Evolutionary conservation across 1,140 invertebrate species (phyloP), one percentile per base, ranked within the genome.

Genomic region (Drosophila pallidifrons): DNA sequence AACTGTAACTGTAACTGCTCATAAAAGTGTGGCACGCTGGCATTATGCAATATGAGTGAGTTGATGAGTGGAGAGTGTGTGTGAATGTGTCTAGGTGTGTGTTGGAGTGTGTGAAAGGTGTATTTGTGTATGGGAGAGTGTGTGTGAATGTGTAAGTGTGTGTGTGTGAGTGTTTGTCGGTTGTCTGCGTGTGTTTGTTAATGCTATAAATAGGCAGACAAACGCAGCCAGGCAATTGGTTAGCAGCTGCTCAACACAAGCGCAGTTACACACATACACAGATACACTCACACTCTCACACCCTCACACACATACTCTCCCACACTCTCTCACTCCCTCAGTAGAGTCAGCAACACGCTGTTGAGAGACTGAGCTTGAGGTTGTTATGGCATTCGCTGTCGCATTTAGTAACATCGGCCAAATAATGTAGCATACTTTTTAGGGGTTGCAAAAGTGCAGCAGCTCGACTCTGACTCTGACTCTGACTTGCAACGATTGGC

Each of bases 401-500:
- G 77, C 81, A 78, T 83, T 88, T 77, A 75, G 35, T 38, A 38
- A 38, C 35, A 8, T 7, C 7, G 35, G 35, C 76, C 71, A 87
- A 89, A 89, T 83, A 89, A 47, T 64, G 65, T 89, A 88, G 85
- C 85, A 89, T 89, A 89, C 86, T 76, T 89, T 86, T 89, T 77
- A 89, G 86, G 85, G 85, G 85, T 89, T 89, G 85, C 81, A 87
- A 81, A 25, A 76, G 75, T 88, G 82, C 82, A 82, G 32, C 74
- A 81, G 41, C 32, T 25, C 41, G 11, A 20, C 16, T 20, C 16
- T n/a, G 32, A 51, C 38, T 38, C 51, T 25, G 51, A 4, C 20
- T 25, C 0, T 25, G 20, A 25, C 47, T 59, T 74, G 72, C 72
- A 77, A 32, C 67, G 79, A 86, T 86, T 86, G 82, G 82, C 82